phyloP scores from a whole-genome alignment of 1,140 invertebrate species.

The Diabrotica virgifera region DNA sequence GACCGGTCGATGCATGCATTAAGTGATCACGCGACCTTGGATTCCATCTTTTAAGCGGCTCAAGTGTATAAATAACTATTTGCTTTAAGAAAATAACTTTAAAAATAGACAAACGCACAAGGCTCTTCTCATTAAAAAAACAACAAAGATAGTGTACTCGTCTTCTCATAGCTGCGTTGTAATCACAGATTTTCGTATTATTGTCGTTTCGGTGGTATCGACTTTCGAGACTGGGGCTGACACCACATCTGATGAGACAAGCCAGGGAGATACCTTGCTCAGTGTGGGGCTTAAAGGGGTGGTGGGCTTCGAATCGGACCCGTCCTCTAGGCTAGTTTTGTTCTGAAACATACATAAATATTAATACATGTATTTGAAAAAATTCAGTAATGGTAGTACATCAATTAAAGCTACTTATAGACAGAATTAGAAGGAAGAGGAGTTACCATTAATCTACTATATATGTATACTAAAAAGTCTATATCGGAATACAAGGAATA shows the following conservation, averaged over 20 bases:
- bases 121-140: too few relatives aligned
- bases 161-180: slow-evolving; percentile 68
- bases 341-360: slow-evolving; percentile 12
- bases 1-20: too few relatives aligned
- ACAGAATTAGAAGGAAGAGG: too few relatives aligned
- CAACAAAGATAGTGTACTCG: not conserved
- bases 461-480: too few relatives aligned
- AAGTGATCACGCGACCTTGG: too few relatives aligned
- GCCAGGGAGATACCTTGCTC: slow-evolving; percentile 68
- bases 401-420: too few relatives aligned
- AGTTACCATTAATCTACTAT: too few relatives aligned
- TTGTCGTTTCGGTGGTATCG: slow-evolving; percentile 64
- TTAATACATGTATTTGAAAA: not conserved
- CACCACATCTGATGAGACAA: slow-evolving; percentile 67
- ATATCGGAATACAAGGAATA: too few relatives aligned
- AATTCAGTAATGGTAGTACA: not conserved
- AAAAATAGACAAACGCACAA: too few relatives aligned
- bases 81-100: not conserved
- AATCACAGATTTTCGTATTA: slow-evolving; percentile 78
- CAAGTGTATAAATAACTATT: not conserved
- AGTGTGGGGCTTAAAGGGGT: slow-evolving; percentile 50
- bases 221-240: slow-evolving; percentile 58
- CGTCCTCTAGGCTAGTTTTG: slow-evolving; percentile 13
- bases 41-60: not conserved
- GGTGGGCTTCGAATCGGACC: slow-evolving; percentile 25